These are phyloP conservation scores for Sebastes steindachneri DNA, from an alignment of 2,797 vertebrate species.

Conservation along the genomic window DNA sequence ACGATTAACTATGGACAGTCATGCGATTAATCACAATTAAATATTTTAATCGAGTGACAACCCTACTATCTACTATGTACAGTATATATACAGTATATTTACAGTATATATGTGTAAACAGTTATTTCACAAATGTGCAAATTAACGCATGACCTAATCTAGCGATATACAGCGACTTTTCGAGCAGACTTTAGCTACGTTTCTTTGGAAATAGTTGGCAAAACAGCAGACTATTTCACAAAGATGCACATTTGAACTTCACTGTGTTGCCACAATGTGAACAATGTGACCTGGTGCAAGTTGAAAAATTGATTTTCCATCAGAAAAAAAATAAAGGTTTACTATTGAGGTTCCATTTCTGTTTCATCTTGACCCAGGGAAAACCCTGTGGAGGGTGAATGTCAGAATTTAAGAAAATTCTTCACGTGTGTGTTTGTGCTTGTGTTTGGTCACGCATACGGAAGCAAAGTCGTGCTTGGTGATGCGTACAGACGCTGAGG, in stretches of 20 bases:
- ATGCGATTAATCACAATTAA: too few relatives aligned
- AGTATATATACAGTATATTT: too few relatives aligned
- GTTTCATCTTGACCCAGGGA: neutral
- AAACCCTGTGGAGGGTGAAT: neutral
- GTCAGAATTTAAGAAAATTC: neutral
- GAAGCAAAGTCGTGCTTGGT: neutral
- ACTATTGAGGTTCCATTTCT: neutral
- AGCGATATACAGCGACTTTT: neutral
- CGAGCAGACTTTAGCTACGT: neutral
- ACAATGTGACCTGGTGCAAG: neutral
- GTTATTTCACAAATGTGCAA: neutral
- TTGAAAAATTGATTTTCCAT: neutral
- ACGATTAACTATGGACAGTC: too few relatives aligned
- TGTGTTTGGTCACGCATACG: conserved; percentile 3
- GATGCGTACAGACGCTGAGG: conserved; percentile 12
- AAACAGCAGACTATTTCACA: neutral
- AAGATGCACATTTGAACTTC: neutral
- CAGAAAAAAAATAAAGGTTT: neutral
- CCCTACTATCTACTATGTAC: too few relatives aligned
- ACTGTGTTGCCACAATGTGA: neutral
- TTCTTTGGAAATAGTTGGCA: neutral
- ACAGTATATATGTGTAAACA: neutral
- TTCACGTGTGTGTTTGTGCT: neutral
- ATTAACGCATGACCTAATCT: neutral
- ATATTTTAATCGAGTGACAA: too few relatives aligned